phyloP scores from a whole-genome alignment of 2,888 invertebrate genomes.

The Caenorhabditis sp. region DNA sequence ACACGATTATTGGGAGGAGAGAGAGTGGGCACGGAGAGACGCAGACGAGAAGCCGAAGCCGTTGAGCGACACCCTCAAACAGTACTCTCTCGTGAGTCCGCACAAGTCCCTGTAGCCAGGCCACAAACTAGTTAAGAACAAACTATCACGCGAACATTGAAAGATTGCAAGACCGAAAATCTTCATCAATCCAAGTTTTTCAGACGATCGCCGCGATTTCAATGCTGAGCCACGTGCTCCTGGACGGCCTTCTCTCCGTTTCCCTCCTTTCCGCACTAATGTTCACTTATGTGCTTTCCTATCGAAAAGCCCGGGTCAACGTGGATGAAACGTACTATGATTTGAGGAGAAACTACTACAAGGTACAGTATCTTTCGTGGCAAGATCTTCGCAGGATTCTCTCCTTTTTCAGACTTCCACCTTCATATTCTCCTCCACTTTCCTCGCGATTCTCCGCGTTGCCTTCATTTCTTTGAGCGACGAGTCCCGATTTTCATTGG shows the following conservation, averaged over 20 bases:
- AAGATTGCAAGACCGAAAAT: not conserved
- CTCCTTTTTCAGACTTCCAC: constrained; percentile 35
- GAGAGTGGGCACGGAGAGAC: constrained; percentile 7
- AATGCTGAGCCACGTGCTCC: constrained; percentile 23
- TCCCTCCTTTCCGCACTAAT: constrained; percentile 38
- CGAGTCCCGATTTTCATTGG: constrained; percentile 43
- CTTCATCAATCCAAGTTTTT: not conserved
- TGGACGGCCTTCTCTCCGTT: constrained; percentile 43
- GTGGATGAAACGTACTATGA: constrained; percentile 39
- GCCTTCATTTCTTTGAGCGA: constrained; percentile 42
- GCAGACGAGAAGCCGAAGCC: constrained; percentile 37
- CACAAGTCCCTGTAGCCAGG: not conserved
- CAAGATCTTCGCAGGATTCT: not conserved
- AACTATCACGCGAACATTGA: not conserved
- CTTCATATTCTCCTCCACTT: constrained; percentile 44
- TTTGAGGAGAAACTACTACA: constrained; percentile 39
- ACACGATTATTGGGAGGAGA: constrained; percentile 22
- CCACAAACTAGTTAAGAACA: not conserved
- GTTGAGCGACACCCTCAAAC: constrained; percentile 34
- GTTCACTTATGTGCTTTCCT: constrained; percentile 46
- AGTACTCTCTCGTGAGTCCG: constrained; percentile 43
- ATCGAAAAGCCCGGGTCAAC: constrained; percentile 35
- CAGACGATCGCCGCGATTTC: constrained; percentile 43
- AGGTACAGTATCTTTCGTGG: constrained; percentile 1
- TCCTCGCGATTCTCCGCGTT: constrained; percentile 42